Percentiles rank a stretch among this genome's conserved stretches.
These are phyloP conservation scores for Chitala chitala DNA, from an alignment of 2,113 vertebrate species.

Conservation along the genomic window DNA sequence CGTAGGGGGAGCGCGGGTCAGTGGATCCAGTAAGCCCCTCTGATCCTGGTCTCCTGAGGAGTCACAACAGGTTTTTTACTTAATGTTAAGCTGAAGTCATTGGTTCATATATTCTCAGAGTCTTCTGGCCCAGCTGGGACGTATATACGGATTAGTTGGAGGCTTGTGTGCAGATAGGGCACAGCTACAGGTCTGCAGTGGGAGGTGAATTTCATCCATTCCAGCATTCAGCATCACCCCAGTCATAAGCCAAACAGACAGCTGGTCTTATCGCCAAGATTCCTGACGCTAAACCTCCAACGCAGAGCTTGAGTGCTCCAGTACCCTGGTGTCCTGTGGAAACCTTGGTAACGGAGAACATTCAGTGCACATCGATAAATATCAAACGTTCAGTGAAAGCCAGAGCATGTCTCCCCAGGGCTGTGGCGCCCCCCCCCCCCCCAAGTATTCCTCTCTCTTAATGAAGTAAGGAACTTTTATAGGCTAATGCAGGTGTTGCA, in stretches of 20 bases:
- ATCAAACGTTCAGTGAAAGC: conserved; percentile 38
- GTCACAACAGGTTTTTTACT: conserved; percentile 58
- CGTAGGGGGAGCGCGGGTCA: conserved; percentile 33
- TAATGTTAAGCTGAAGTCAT: conserved; percentile 43
- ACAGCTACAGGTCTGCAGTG: neutral
- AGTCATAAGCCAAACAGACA: neutral
- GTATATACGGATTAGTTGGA: neutral
- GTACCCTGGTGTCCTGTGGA: conserved; percentile 30
- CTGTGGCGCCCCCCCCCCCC: conserved; percentile 33
- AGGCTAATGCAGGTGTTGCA: conserved; percentile 53
- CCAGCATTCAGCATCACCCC: neutral
- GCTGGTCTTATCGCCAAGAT: conserved; percentile 13
- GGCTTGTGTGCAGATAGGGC: neutral
- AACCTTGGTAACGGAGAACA: conserved; percentile 37
- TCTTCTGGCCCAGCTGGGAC: conserved; percentile 41
- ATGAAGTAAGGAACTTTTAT: conserved; percentile 47
- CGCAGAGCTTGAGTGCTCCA: conserved; percentile 12
- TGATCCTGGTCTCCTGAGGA: conserved; percentile 28
- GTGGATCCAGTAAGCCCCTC: conserved; percentile 16
- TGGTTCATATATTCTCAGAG: conserved; percentile 34
- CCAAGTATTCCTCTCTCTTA: conserved; percentile 46
- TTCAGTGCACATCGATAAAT: conserved; percentile 49
- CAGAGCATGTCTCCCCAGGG: conserved; percentile 33
- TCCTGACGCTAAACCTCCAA: conserved; percentile 24
- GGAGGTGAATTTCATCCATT: neutral